Conservation (phyloP, 2,888 invertebrate genomes). For the Drosophila mimetica region DNA sequence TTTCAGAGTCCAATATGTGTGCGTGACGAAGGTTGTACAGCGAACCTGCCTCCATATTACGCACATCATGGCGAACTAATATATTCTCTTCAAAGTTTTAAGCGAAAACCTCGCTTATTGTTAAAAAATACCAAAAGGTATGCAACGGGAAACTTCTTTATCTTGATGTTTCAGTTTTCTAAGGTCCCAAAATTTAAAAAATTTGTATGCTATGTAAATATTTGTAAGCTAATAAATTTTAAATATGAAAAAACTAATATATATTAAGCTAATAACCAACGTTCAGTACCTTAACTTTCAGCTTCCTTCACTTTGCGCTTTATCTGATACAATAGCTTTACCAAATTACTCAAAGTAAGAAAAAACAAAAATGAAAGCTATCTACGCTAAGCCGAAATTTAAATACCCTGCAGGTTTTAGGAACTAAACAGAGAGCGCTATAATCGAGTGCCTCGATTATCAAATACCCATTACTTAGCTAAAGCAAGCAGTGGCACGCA, state of each 20-base stretch:
- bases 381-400: no score
- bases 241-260: not conserved
- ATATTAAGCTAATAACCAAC: not conserved
- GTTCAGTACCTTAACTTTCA: not conserved
- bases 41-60: not conserved
- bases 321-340: not conserved
- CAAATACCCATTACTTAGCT: no score
- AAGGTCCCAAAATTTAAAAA: no score
- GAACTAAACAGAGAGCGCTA: no score
- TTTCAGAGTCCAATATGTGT: slow-evolving; percentile 12
- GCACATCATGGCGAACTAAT: slow-evolving; percentile 25
- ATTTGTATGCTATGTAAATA: not conserved
- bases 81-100: slow-evolving; percentile 7
- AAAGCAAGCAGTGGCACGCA: no score
- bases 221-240: no score
- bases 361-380: no score
- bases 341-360: slow-evolving; percentile 2
- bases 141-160: not conserved
- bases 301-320: not conserved
- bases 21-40: slow-evolving; percentile 24
- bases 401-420: no score
- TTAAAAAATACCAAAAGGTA: not conserved
- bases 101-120: slow-evolving; percentile 2
- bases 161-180: no score
- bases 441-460: no score